Evolutionary conservation across 2,113 vertebrate species (phyloP), one percentile per base, ranked within the genome.

Genomic region (Mastomys coucha): DNA sequence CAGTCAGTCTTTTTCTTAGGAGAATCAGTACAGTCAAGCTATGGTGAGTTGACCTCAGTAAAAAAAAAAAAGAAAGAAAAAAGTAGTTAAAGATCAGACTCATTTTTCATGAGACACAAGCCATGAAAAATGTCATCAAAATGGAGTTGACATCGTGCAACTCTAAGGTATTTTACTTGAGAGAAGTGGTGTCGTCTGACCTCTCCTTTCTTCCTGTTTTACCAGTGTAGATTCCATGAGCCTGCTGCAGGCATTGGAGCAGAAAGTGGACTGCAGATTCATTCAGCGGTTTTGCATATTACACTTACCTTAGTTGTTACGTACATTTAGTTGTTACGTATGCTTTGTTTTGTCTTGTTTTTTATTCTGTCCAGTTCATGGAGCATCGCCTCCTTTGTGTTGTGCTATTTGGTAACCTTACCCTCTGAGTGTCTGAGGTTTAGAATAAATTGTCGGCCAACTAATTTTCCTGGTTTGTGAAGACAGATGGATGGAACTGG

Each of bases 81-180:
- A n/a, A n/a, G n/a, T n/a, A n/a, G n/a, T n/a, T 96, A 96, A 97
- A 96, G 84, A 95, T 92, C 84, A 69, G 97, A 90, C 87, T 97
- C 96, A 95, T 97, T 97, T 97, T 97, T 97, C 96, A 96, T 80
- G 51, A 96, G 87, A 87, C 75, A 93, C 42, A 91, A 93, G 81
- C 86, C 86, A 94, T 84, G 87, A 91, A 97, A 96, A 97, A 91
- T 93, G 65, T 89, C 77, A 96, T 97, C 86, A 96, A 93, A 96
- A 95, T 53, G 10, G 42, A 96, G 49, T 4, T 65, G 94, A 97
- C 88, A 94, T 80, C 45, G 84, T 96, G 67, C 17, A 91, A 78
- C 75, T 96, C 82, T 96, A 89, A 93, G 91, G 95, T 92, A 91
- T 95, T 97, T 96, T 80, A 91, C 86, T 89, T 78, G 86, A 89